These are phyloP conservation scores for Mesembrinibis cayennensis DNA, from an alignment of 2,113 vertebrate genomes.

Conservation along the genomic window DNA sequence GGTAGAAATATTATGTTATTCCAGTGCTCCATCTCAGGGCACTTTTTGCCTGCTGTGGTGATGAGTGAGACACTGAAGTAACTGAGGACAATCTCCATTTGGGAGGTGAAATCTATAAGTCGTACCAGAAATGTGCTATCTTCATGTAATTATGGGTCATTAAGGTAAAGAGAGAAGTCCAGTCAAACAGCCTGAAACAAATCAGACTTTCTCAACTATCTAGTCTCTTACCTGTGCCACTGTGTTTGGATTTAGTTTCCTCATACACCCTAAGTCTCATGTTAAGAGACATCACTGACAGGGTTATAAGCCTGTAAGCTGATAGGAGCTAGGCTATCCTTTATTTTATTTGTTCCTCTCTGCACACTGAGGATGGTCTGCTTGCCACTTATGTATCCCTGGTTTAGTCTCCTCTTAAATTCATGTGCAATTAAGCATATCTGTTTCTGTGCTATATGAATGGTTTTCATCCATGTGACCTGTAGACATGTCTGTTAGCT, in stretches of 20 bases:
- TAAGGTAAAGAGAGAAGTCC: neutral
- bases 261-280: neutral
- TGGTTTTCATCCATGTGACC: neutral
- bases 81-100: neutral
- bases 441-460: neutral
- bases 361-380: neutral
- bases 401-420: neutral
- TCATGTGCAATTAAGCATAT: neutral
- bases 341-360: neutral
- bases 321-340: neutral
- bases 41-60: neutral
- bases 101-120: neutral
- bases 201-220: neutral
- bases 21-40: neutral
- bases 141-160: neutral
- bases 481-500: neutral
- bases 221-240: neutral
- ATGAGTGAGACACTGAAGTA: neutral
- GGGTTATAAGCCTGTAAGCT: neutral
- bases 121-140: neutral
- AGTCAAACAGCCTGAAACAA: neutral
- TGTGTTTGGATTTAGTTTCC: neutral
- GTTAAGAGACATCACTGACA: neutral
- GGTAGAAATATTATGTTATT: neutral
- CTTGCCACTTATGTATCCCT: rapidly evolving